A percentile compares a stretch with the other conserved stretches of the same genome.
Evolutionary conservation across 1,140 invertebrate genomes (phyloP).

Genomic region (Caenorhabditis elegans): DNA sequence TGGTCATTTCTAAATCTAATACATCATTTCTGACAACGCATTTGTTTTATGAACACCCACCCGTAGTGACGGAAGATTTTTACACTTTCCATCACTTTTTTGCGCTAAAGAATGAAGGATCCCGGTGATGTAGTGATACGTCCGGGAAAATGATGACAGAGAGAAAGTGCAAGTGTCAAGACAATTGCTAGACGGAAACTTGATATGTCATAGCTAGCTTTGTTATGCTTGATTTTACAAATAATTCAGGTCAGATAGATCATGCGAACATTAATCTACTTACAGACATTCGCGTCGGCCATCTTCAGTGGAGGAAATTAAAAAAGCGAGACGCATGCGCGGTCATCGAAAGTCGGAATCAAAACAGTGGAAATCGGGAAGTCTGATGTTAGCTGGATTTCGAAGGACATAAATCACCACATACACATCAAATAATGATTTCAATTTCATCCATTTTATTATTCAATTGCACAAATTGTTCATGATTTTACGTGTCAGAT

Average conservation of each 20-base stretch:
- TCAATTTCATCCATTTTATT: background rate
- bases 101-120: background rate
- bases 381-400: constrained; percentile 36
- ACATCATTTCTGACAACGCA: constrained; percentile 2
- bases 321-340: constrained; percentile 34
- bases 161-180: background rate
- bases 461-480: constrained; percentile 30
- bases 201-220: background rate
- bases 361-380: constrained; percentile 38
- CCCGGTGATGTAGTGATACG: background rate
- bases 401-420: background rate
- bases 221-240: background rate
- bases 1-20: background rate
- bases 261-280: background rate
- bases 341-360: constrained; percentile 26
- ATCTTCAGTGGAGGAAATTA: constrained; percentile 37
- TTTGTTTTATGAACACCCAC: constrained; percentile 29
- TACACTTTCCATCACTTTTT: constrained; percentile 19
- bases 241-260: background rate
- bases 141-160: background rate
- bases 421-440: background rate
- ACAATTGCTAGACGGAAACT: background rate
- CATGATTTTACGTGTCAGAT: constrained; percentile 22
- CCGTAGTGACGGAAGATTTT: background rate
- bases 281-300: constrained; percentile 23